Conservation (phyloP, 2,797 vertebrate genomes). For the Cryptoprocta ferox region DNA sequence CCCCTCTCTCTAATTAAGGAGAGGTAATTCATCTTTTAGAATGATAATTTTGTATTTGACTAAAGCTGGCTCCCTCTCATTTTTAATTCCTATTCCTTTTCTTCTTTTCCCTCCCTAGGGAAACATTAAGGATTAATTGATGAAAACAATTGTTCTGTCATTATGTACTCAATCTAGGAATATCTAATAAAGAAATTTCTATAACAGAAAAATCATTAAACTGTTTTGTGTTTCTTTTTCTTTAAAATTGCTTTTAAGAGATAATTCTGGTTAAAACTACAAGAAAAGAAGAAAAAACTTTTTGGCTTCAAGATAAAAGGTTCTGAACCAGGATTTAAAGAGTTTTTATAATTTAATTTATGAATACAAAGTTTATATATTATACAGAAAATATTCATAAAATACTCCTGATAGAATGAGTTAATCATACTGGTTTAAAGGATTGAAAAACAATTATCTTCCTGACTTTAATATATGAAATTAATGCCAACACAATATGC, state of each 20-base stretch:
- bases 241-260: not conserved
- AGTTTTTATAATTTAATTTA: not conserved
- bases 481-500: not conserved
- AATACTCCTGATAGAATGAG: slow-evolving; percentile 4
- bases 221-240: not conserved
- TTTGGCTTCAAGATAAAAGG: not conserved
- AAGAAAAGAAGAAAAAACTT: not conserved
- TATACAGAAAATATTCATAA: not conserved
- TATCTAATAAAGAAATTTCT: not conserved
- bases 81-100: not conserved
- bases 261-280: not conserved
- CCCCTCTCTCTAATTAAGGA: not conserved
- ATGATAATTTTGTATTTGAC: not conserved
- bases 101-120: not conserved
- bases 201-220: not conserved
- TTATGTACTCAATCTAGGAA: not conserved
- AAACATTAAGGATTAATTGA: not conserved
- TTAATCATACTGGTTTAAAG: not conserved
- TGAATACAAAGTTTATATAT: not conserved
- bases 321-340: not conserved
- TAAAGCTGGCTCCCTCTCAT: not conserved
- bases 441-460: not conserved
- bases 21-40: not conserved
- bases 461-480: not conserved
- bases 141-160: not conserved